Conservation (phyloP, 2,888 invertebrate genomes). For the Eristalis pertinax region DNA sequence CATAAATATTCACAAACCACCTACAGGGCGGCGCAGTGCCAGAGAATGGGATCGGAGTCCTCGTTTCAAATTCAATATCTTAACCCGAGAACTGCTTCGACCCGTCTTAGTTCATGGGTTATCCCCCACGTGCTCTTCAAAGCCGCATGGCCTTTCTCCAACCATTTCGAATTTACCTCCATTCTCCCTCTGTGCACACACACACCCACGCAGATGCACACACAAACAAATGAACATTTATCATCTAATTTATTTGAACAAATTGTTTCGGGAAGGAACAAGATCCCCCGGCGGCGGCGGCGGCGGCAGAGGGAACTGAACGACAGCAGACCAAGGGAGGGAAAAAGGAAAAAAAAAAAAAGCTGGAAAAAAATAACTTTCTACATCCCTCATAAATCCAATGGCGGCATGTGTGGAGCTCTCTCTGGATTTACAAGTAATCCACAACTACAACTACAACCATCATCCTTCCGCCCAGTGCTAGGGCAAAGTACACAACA, state of each 20-base stretch:
- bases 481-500: neutral
- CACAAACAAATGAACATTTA: conserved; percentile 33
- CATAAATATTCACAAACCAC: conserved; percentile 24
- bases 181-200: neutral
- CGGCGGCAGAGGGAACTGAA: neutral
- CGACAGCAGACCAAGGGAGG: conserved; percentile 8
- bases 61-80: conserved; percentile 27
- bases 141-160: neutral
- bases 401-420: conserved; percentile 46
- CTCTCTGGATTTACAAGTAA: conserved; percentile 56
- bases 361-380: conserved; percentile 25
- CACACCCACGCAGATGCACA: neutral
- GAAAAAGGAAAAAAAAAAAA: conserved; percentile 28
- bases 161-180: neutral
- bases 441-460: conserved; percentile 29
- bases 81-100: conserved; percentile 26
- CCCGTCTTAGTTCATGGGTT: conserved; percentile 33
- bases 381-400: conserved; percentile 54
- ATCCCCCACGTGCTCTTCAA: conserved; percentile 22
- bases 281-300: neutral
- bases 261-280: conserved; percentile 41
- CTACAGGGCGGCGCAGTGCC: neutral
- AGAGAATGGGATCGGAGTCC: neutral
- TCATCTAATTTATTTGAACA: conserved; percentile 64
- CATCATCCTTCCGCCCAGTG: conserved; percentile 4